Evolutionary conservation across 2,888 invertebrate genomes (phyloP), one percentile per base, ranked within the genome.

Genomic region (Junonia oenone): DNA sequence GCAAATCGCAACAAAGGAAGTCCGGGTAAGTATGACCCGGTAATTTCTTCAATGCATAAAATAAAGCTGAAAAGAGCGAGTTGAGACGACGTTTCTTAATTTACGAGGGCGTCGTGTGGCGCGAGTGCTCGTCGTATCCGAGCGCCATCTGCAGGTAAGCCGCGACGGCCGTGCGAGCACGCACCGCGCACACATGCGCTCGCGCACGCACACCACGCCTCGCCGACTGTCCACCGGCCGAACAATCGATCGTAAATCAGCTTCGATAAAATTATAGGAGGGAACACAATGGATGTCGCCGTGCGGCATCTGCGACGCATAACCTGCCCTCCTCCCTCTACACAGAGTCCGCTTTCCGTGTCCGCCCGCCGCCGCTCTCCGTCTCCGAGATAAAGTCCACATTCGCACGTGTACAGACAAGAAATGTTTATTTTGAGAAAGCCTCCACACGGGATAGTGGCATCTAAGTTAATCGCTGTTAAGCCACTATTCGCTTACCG

Each of bases 191-290:
- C 71, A 76, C 83, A 73, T 81, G 74, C 75, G 75, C 83, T 71
- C 76, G 73, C 82, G 78, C 84, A 81, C 85, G 55, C 80, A 78
- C 83, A 81, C 83, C 66, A 70, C 73, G 72, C 70, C 75, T 67
- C 75, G 68, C 76, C 72, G 71, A 81, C 86, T 89, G 87, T 88
- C 89, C 87, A 76, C 81, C 78, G 81, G 74, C 72, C 82, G 84
- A 90, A 90, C 90, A 90, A 90, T 90, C 88, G 90, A 89, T 89
- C 90, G 85, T 90, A 90, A 90, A 90, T 89, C 89, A 86, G 78
- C 84, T 87, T 85, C 89, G 89, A 90, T 90, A 90, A 89, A 90
- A 89, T 90, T 90, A 89, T 90, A 90, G 88, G 85, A 88, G 88
- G 88, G 82, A 86, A 86, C 88, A 90, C 88, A 90, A 90, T 89